Evolutionary conservation across 2,797 vertebrate species (phyloP).

Genomic region (Peromyscus melanophrys): DNA sequence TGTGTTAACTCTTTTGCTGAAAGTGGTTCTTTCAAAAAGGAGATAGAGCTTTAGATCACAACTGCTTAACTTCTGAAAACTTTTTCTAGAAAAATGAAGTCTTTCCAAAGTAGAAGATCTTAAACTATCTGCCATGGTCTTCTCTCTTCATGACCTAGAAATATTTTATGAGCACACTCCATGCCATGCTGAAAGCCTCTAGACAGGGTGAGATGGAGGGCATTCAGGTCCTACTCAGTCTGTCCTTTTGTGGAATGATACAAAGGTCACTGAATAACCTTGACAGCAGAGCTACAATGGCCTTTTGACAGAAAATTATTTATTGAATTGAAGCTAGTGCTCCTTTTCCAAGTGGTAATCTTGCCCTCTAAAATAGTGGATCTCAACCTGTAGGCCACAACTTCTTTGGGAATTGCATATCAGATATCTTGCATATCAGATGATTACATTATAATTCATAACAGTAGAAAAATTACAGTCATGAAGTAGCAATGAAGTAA

Average conservation of each 20-base stretch:
- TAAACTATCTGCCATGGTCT: neutral
- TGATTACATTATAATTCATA: neutral
- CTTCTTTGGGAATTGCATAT: neutral
- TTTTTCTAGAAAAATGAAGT: neutral
- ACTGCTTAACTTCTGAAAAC: neutral
- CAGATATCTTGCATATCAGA: neutral
- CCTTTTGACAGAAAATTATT: neutral
- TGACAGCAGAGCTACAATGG: neutral
- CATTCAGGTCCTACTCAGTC: neutral
- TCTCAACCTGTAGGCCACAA: neutral
- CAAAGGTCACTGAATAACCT: neutral
- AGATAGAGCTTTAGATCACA: neutral
- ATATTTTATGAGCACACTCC: neutral
- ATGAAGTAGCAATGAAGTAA: neutral
- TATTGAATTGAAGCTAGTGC: conserved; percentile 1
- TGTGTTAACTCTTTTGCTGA: neutral
- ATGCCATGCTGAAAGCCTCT: neutral
- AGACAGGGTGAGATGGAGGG: neutral
- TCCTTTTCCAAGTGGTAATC: neutral
- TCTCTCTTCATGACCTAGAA: neutral
- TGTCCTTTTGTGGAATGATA: neutral
- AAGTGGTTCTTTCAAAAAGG: neutral
- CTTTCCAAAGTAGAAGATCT: conserved; percentile 39
- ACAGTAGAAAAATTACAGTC: neutral
- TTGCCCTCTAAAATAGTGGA: neutral